Base-by-base conservation (phyloP, 2,113 vertebrate genomes). In the Serilophus lunatus region DNA sequence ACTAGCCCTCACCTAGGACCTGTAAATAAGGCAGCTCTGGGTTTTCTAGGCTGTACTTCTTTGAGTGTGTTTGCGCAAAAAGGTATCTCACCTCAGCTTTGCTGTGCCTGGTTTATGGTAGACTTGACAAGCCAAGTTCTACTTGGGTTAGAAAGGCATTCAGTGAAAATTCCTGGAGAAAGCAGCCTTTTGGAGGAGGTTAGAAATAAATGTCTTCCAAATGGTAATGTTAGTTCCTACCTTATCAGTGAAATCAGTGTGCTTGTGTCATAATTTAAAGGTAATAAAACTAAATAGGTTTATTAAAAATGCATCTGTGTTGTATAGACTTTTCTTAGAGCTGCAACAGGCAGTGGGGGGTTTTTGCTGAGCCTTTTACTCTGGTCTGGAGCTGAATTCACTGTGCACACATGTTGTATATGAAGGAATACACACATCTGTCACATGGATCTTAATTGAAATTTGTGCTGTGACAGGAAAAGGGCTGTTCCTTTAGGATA, bases 331-430 rank as follows among this genome's bases (percentile, higher is more conserved):
- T 92, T 79, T 38, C 36, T 82, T 54, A 35, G 38, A 80, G 50
- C 78, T 77, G 42, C 50, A 59, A 40, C n/a, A 78, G 42, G 57
- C 28, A 40, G 0, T 6, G 61, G n/a, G 47, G 16, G 9, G 4
- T 49, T 35, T 64, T 60, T 44, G 38, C 16, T 29, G 47, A 65
- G 29, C 40, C 23, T 70, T 26, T 42, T 47, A 6, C 33, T 81
- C 49, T 53, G 44, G 20, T 56, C 45, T 88, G 33, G 72, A 35
- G 44, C 50, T 78, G 51, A 45, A 54, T 59, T 87, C 47, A 31
- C 35, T 44, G 47, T 4, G 4, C 15, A 26, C 16, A 5, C 1
- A 1, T 4, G 0, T 35, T 19, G 6, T n/a, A 7, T 44, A 6
- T 50, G 70, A 91, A 81, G n/a, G 35, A 81, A 70, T 0, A 7